A percentile compares a stretch with the other conserved stretches of the same genome.
These are phyloP conservation scores for Copidosoma floridanum DNA, from an alignment of 1,140 invertebrate species.

Conservation along the genomic window DNA sequence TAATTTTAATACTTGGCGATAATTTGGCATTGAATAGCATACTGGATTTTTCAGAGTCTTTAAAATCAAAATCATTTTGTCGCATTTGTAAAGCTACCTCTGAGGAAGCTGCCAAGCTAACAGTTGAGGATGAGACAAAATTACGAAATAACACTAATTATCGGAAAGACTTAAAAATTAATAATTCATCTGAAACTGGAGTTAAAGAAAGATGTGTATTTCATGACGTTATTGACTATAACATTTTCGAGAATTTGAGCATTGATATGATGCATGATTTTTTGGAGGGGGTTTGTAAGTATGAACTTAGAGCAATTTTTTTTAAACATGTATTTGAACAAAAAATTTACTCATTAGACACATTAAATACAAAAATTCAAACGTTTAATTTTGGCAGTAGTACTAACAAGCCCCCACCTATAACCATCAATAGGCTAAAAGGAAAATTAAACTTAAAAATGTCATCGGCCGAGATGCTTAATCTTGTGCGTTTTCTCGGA, in stretches of 20 bases:
- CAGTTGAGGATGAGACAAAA: neutral
- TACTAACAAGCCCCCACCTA: conserved; percentile 19
- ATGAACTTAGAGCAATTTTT: neutral
- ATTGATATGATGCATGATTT: conserved; percentile 26
- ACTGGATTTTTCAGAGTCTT: neutral
- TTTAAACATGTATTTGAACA: neutral
- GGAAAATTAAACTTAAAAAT: conserved; percentile 9
- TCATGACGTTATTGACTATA: neutral
- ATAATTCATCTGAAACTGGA: neutral
- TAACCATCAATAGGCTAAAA: conserved; percentile 17
- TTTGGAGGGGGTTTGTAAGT: conserved; percentile 18
- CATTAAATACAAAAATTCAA: neutral
- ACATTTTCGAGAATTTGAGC: conserved; percentile 17
- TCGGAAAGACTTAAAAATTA: neutral
- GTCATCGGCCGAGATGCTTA: conserved; percentile 29
- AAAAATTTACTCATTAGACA: neutral
- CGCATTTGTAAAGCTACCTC: neutral
- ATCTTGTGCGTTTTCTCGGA: conserved; percentile 27
- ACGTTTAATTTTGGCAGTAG: neutral
- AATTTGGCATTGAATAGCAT: neutral
- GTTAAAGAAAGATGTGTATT: neutral
- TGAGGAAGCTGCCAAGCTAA: neutral
- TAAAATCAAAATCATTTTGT: neutral
- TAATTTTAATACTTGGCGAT: neutral
- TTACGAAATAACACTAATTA: neutral